Base-by-base conservation (phyloP, 2,113 vertebrate species). In the Reinhardtius hippoglossoides region DNA sequence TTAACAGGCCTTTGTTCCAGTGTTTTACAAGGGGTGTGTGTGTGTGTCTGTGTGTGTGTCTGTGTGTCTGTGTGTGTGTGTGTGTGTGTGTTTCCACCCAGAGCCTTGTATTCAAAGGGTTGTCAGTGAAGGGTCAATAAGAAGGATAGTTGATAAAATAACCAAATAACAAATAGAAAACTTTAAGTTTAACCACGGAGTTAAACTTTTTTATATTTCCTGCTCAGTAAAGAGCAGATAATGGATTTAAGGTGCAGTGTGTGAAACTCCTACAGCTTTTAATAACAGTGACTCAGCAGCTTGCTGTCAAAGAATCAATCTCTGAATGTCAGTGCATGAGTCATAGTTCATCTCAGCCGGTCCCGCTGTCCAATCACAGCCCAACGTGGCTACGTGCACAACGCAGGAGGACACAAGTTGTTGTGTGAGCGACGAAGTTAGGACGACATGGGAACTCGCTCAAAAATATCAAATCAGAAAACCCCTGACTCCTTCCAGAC, bases 1-100 rank as follows among this genome's bases (percentile, higher is more conserved):
- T 6, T 9, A 27, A 55, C 15, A 4, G 1, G 8, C n/a, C 26
- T n/a, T 13, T 59, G 52, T 50, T 3, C 18, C 5, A 20, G 21
- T 62, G 26, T 74, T 21, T 21, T 13, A 18, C 24, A 42, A 64
- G 31, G 67, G 79, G n/a, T 61, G 70, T 62, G 27, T 31, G 27
- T 31, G 26, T 27, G 27, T 27, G 27, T 31, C 63, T 35, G 62
- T 58, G 35, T 54, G 50, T 54, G 70, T 62, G 27, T 31, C 5
- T 31, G 26, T 27, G 27, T 27, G 27, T 31, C n/a, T n/a, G n/a
- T 61, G 70, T 62, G 27, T 31, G 27, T 31, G 26, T 27, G 27
- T 27, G 27, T 31, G 70, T 35, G 62, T 58, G 35, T 54, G 50
- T 54, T n/a, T 54, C 48, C 10, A 13, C 55, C 27, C 3, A 3